These are phyloP conservation scores for Sarotherodon lohbergeri DNA, from an alignment of 2,113 vertebrate species.

Conservation along the genomic window DNA sequence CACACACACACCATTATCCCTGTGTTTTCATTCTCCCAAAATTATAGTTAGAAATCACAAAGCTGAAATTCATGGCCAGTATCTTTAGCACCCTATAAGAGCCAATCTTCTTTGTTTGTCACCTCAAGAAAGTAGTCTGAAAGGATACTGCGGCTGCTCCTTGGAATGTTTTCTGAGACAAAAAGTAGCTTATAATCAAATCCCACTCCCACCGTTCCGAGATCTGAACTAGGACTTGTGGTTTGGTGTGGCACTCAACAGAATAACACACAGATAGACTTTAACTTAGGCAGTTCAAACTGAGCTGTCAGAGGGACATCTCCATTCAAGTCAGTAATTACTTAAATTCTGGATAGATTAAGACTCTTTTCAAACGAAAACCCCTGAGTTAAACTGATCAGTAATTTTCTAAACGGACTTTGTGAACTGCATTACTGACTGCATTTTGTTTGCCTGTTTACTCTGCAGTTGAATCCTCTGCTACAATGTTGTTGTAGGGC, in stretches of 20 bases:
- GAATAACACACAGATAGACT: neutral
- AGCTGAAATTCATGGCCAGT: neutral
- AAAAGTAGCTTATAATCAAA: neutral
- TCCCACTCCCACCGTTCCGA: neutral
- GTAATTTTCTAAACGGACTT: neutral
- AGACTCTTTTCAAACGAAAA: neutral
- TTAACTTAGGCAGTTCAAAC: neutral
- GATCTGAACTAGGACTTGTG: neutral
- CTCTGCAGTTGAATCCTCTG: neutral
- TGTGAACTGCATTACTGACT: neutral
- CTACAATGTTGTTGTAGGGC: neutral
- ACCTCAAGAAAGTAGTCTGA: neutral
- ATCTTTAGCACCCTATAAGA: neutral
- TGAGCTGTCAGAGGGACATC: neutral
- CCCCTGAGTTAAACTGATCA: neutral
- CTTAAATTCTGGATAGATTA: neutral
- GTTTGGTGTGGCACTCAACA: neutral
- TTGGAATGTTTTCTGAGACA: neutral
- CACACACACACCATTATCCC: neutral
- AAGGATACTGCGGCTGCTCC: neutral
- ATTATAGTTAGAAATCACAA: conserved; percentile 6
- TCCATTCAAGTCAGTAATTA: neutral
- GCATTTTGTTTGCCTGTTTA: neutral
- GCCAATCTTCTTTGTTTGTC: neutral
- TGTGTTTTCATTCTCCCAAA: neutral